phyloP scores from a whole-genome alignment of 2,113 vertebrate species.

The Grus americana region DNA sequence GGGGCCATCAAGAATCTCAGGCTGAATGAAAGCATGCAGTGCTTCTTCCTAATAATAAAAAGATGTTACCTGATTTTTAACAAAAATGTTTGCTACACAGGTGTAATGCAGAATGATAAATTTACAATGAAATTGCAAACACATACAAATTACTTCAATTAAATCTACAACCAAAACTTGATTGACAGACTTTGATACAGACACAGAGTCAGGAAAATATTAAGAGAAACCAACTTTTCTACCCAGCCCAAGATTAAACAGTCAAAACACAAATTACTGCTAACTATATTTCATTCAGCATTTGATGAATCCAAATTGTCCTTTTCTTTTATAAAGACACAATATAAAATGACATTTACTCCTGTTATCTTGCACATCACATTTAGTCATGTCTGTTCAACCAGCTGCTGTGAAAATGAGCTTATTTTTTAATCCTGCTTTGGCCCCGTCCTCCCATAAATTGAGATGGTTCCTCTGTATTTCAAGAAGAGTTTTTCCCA shows the following conservation, averaged over 20 bases:
- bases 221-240: neutral
- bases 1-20: constrained; percentile 94
- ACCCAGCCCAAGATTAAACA: neutral
- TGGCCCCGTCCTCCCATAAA: neutral
- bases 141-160: neutral
- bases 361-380: constrained; percentile 54
- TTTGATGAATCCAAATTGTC: neutral
- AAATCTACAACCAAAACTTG: neutral
- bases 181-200: neutral
- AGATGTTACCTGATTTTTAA: constrained; percentile 39
- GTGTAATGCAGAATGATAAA: neutral
- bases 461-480: neutral
- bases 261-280: neutral
- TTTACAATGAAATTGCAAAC: neutral
- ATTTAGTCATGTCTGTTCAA: neutral
- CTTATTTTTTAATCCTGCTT: neutral
- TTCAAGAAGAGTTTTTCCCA: neutral
- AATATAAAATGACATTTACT: neutral
- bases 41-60: constrained; percentile 90
- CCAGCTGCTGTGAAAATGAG: neutral
- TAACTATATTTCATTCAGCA: neutral
- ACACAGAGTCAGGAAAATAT: neutral
- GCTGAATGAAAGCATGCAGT: constrained; percentile 96
- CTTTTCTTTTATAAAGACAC: neutral
- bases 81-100: neutral